Evolutionary conservation across 1,140 invertebrate species (phyloP).

Genomic region (Sitophilus oryzae): DNA sequence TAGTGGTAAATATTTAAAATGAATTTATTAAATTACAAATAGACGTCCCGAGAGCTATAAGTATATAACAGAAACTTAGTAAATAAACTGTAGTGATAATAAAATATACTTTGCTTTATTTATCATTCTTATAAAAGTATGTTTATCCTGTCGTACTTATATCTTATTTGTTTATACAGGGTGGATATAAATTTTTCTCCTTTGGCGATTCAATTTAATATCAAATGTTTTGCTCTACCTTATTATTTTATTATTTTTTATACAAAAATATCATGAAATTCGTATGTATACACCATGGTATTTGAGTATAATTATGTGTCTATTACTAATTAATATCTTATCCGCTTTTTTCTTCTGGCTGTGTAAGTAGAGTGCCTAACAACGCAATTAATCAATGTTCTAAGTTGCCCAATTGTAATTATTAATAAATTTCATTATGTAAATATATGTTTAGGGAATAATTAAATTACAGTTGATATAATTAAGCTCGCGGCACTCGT

Average conservation of each 20-base stretch:
- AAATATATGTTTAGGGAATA: slow-evolving; percentile 11
- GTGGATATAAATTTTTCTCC: too few relatives aligned
- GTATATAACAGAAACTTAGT: too few relatives aligned
- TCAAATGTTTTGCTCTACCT: not conserved
- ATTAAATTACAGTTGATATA: not conserved
- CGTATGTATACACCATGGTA: not conserved
- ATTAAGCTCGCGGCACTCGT: not conserved
- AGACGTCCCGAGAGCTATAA: too few relatives aligned
- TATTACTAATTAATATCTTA: not conserved
- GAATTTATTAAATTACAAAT: too few relatives aligned
- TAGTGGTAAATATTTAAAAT: too few relatives aligned
- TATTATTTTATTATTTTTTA: not conserved
- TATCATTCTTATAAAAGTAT: too few relatives aligned
- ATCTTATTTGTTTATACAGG: too few relatives aligned
- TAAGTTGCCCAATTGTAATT: slow-evolving; percentile 15
- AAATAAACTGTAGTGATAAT: too few relatives aligned
- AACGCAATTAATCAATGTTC: slow-evolving; percentile 9
- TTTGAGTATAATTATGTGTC: not conserved
- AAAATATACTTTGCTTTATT: too few relatives aligned
- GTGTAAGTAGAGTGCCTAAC: slow-evolving; percentile 23
- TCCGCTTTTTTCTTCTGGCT: slow-evolving; percentile 16
- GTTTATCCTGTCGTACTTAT: too few relatives aligned
- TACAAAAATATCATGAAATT: too few relatives aligned
- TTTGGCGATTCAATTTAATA: too few relatives aligned
- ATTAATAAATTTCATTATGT: slow-evolving; percentile 6